Conservation (phyloP, 2,888 invertebrate genomes). For the Penaeus monodon region DNA sequence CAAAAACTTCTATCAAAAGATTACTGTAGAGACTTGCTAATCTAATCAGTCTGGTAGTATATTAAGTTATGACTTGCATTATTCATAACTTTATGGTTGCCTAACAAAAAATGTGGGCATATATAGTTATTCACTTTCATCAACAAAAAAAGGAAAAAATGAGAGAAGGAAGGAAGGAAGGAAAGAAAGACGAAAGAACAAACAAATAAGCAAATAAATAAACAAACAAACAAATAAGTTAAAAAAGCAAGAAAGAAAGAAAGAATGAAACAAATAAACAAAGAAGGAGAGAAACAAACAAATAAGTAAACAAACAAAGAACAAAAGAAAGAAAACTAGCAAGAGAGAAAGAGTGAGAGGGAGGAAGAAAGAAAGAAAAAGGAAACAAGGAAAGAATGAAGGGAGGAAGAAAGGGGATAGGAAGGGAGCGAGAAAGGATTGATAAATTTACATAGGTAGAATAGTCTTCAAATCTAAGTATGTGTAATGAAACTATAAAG, state of each 20-base stretch:
- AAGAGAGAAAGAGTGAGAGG: not conserved
- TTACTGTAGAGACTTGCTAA: too few relatives aligned
- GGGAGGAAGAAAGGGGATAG: not conserved
- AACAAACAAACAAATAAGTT: not conserved
- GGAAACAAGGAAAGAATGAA: not conserved
- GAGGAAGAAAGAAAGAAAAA: not conserved
- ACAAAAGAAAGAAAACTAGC: not conserved
- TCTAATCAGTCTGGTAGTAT: too few relatives aligned
- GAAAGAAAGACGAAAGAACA: not conserved
- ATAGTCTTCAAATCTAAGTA: not conserved
- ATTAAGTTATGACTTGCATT: too few relatives aligned
- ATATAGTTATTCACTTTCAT: too few relatives aligned
- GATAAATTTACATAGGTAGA: not conserved
- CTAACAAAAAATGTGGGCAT: too few relatives aligned
- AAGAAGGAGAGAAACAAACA: not conserved
- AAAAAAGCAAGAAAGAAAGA: not conserved
- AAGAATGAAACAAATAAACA: not conserved
- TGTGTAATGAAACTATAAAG: too few relatives aligned
- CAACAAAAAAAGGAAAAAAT: not conserved
- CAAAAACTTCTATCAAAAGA: too few relatives aligned
- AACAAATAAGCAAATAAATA: not conserved
- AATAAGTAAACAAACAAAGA: not conserved
- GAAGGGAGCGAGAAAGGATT: not conserved
- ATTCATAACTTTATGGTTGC: too few relatives aligned
- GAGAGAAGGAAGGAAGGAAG: not conserved